Percentiles rank a stretch among this genome's conserved stretches.
Conservation (phyloP, 2,113 vertebrate species). For the Ovibos moschatus region DNA sequence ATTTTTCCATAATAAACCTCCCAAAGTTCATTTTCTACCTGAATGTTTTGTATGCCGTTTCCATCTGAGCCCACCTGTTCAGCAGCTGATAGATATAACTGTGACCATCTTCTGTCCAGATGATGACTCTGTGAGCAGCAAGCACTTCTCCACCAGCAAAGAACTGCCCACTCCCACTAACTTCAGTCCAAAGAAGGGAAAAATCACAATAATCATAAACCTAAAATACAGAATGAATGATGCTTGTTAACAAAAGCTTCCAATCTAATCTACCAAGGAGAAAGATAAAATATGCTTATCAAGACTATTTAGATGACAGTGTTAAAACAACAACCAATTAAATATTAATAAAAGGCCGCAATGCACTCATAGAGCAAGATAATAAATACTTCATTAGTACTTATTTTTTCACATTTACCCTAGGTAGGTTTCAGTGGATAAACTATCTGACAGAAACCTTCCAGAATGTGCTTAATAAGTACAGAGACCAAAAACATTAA, state of each 20-base stretch:
- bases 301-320: not conserved
- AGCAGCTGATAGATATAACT: constrained; percentile 90
- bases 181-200: constrained; percentile 82
- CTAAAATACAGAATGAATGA: constrained; percentile 61
- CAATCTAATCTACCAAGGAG: not conserved
- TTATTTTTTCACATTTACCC: not conserved
- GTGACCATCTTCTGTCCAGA: constrained; percentile 85
- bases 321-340: not conserved
- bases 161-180: constrained; percentile 66
- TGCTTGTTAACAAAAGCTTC: not conserved
- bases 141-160: constrained; percentile 86
- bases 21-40: constrained; percentile 86
- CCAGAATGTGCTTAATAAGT: not conserved
- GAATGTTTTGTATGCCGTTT: constrained; percentile 78
- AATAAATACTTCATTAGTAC: not conserved
- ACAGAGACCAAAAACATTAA: not conserved
- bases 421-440: not conserved
- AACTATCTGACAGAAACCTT: not conserved
- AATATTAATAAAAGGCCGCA: not conserved
- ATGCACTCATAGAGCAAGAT: not conserved
- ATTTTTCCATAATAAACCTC: constrained; percentile 84
- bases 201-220: constrained; percentile 89
- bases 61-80: constrained; percentile 88
- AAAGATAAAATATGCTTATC: not conserved
- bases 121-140: constrained; percentile 82